A percentile compares a stretch with the other conserved stretches of the same genome.
Evolutionary conservation across 2,888 invertebrate genomes (phyloP).

Genomic region (Leucoptera coffeella): DNA sequence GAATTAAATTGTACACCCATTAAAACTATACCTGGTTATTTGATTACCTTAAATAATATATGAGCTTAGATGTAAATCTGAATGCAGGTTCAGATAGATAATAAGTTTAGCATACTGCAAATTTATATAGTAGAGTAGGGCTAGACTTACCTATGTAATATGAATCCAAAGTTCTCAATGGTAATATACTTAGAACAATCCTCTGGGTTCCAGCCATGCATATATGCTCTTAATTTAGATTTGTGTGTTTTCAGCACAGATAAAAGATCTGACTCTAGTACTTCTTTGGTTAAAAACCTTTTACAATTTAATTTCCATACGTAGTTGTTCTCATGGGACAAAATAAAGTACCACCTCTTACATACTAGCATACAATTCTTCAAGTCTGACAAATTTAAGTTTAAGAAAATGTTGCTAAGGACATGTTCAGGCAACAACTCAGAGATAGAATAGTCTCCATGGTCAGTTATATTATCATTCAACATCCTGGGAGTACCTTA

Average conservation of each 20-base stretch:
- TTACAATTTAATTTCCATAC: constrained; percentile 91
- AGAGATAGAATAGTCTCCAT: constrained; percentile 51
- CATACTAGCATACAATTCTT: constrained; percentile 88
- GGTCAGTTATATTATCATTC: constrained; percentile 9
- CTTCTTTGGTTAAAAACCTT: constrained; percentile 77
- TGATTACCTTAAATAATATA: too few species aligned
- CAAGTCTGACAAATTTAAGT: constrained; percentile 79
- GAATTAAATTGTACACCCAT: too few species aligned
- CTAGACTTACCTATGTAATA: constrained; percentile 80
- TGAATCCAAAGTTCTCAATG: constrained; percentile 94
- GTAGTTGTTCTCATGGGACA: constrained; percentile 91
- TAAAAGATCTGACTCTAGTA: constrained; percentile 84
- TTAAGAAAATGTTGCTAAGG: constrained; percentile 87
- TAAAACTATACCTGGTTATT: too few species aligned
- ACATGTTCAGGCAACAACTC: constrained; percentile 71
- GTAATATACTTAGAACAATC: constrained; percentile 97
- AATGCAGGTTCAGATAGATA: too few species aligned
- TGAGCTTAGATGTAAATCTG: too few species aligned
- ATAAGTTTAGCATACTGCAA: too few species aligned
- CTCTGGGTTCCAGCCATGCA: constrained; percentile 94
- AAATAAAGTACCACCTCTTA: constrained; percentile 84
- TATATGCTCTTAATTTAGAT: constrained; percentile 87
- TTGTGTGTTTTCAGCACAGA: constrained; percentile 85
- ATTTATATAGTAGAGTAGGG: too few species aligned
- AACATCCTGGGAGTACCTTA: too few species aligned